phyloP scores from a whole-genome alignment of 2,888 invertebrate species.

The Ommatoiulus sabulosus region DNA sequence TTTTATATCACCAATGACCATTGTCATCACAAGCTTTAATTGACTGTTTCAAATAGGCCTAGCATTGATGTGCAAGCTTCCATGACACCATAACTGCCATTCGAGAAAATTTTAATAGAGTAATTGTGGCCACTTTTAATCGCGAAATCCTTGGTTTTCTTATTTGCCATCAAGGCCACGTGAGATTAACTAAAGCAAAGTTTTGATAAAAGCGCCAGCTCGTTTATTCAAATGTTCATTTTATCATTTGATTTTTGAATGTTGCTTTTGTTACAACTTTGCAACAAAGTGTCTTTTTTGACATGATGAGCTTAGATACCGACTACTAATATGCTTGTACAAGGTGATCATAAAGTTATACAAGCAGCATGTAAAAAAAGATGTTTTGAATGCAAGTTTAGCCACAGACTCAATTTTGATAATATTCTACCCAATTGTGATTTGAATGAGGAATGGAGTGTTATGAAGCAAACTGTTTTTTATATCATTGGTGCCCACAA shows the following conservation, averaged over 20 bases:
- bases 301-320: background rate
- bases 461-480: too few species aligned
- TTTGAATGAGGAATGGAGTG: background rate
- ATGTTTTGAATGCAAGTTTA: background rate
- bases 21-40: background rate
- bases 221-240: background rate
- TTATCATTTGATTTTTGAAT: background rate
- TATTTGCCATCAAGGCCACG: background rate
- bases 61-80: background rate
- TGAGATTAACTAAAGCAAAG: constrained; percentile 1
- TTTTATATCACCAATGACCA: constrained; percentile 1
- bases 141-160: constrained; percentile 37
- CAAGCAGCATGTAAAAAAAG: background rate
- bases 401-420: background rate
- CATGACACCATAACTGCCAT: background rate
- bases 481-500: too few species aligned
- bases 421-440: background rate
- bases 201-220: background rate
- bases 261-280: background rate
- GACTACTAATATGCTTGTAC: background rate
- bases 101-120: constrained; percentile 25
- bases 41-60: constrained; percentile 8
- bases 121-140: constrained; percentile 25
- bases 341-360: constrained; percentile 25
- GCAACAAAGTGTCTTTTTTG: background rate